Evolutionary conservation across 2,797 vertebrate genomes (phyloP), one percentile per base, ranked within the genome.

Genomic region (Nothura maculosa): DNA sequence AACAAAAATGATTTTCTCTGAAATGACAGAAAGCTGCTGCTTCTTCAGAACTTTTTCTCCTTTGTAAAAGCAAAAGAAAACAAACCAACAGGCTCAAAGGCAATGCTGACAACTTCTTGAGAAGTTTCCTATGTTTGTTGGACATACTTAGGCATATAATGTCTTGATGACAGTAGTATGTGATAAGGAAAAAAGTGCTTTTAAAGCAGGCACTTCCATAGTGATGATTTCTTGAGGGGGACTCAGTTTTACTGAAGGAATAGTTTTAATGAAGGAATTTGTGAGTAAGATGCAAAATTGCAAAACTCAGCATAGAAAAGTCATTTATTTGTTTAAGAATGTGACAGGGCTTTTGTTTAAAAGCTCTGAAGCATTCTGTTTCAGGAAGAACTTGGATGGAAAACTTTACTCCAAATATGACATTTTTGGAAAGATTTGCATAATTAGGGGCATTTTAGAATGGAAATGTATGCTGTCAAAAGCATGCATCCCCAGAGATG

Each of bases 191-290:
- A 60, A 72, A 54, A 19, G 3, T 2, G 2, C 10, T 70, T 43
- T 7, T 6, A 7, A 36, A 42, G 15, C 1, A 3, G 3, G 1
- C 50, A 10, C 2, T 60, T 85, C 8, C 42, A 4, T 30, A 30
- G 52, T 25, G 30, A 18, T 81, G 25, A 40, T 47, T 64, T 10
- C 28, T 30, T 64, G 36, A 73, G 20, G 22, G 17, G n/a, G 10
- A 10, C n/a, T 57, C 13, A 22, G 21, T 25, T 57, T 25, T 10
- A 38, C 52, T 55, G 52, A 55, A 52, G 50, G 50, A 28, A 17
- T 52, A 27, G 27, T 27, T 52, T 52, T 52, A 52, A 52, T 52
- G 38, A 72, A 81, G 25, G 19, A 40, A n/a, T 54, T 50, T 20
- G 10, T 32, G 24, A 48, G 61, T n/a, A 57, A 36, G 32, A 15